A percentile compares a stretch with the other conserved stretches of the same genome.
These are phyloP conservation scores for Hydrochoerus hydrochaeris DNA, from an alignment of 2,113 vertebrate genomes.

Conservation along the genomic window DNA sequence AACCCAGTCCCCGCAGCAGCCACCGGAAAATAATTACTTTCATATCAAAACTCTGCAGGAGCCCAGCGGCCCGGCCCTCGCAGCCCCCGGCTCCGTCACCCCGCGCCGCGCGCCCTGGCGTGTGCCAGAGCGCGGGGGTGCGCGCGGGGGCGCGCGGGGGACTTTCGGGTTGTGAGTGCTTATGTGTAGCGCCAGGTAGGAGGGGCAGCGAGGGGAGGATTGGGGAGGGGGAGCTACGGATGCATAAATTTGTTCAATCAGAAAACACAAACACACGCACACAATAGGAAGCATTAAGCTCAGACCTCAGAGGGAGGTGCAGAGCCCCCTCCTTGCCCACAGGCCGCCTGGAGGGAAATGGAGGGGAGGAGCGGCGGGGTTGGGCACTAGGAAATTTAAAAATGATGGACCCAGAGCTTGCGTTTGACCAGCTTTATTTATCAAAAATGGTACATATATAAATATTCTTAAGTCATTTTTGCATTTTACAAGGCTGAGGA, in stretches of 20 bases:
- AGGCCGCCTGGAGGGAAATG: neutral
- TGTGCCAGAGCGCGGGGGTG: conserved; percentile 64
- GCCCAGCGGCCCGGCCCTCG: conserved; percentile 89
- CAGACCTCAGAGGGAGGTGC: neutral
- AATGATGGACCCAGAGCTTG: conserved; percentile 74
- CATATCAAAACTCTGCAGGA: conserved; percentile 99
- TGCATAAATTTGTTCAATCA: conserved; percentile 99
- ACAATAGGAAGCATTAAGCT: conserved; percentile 87
- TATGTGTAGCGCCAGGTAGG: conserved; percentile 13
- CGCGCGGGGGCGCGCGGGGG: conserved; percentile 86
- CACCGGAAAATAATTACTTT: conserved; percentile 99
- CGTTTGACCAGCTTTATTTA: conserved; percentile 93
- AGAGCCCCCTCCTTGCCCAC: neutral
- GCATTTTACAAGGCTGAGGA: conserved; percentile 97
- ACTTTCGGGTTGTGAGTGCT: neutral
- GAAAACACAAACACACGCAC: conserved; percentile 92
- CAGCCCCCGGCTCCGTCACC: conserved; percentile 97
- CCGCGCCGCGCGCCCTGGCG: conserved; percentile 90
- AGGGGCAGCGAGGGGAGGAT: conserved; percentile 85
- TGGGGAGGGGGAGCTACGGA: conserved; percentile 85
- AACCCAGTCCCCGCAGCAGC: conserved; percentile 99
- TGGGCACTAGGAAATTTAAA: conserved; percentile 19
- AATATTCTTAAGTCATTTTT: conserved; percentile 99
- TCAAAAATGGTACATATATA: conserved; percentile 99
- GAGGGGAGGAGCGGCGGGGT: neutral